phyloP scores from a whole-genome alignment of 37 sponge, comb jelly and placozoan species.

The Tethya wilhelma region DNA sequence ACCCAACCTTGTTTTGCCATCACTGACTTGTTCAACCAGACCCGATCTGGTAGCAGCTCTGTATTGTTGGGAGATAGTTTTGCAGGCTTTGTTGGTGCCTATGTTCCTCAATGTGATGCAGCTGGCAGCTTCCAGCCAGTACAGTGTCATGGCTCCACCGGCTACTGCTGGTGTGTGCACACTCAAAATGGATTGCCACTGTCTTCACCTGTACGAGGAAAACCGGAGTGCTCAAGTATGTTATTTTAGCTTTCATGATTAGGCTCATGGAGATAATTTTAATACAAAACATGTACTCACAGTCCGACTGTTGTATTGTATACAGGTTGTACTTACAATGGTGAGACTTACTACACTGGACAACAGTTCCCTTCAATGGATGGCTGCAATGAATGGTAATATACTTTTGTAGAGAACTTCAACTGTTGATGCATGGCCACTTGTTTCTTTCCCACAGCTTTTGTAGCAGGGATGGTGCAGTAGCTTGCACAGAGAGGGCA shows the following conservation, averaged over 20 bases:
- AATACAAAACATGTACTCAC: no score
- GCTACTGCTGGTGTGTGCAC: conserved; percentile 81
- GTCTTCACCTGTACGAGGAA: neutral
- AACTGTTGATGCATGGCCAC: no score
- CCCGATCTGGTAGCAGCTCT: no score
- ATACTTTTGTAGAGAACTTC: neutral
- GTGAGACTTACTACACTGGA: conserved; percentile 18
- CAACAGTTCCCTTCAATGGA: conserved; percentile 33
- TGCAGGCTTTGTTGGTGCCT: conserved; percentile 7
- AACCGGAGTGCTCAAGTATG: conserved; percentile 14
- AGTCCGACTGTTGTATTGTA: neutral
- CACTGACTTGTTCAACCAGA: neutral
- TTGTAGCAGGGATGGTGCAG: conserved; percentile 17
- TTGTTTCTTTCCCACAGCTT: no score
- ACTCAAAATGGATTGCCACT: conserved; percentile 39
- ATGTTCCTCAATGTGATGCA: conserved; percentile 52
- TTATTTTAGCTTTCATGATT: neutral
- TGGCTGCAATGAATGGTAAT: conserved; percentile 51
- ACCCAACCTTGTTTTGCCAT: neutral
- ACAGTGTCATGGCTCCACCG: conserved; percentile 65
- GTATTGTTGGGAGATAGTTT: no score
- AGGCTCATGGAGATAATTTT: neutral
- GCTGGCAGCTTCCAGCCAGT: conserved; percentile 37
- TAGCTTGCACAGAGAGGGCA: conserved; percentile 17
- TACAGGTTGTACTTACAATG: conserved; percentile 35